Conservation (phyloP, 2,113 vertebrate genomes). For the Rhipidura dahli region DNA sequence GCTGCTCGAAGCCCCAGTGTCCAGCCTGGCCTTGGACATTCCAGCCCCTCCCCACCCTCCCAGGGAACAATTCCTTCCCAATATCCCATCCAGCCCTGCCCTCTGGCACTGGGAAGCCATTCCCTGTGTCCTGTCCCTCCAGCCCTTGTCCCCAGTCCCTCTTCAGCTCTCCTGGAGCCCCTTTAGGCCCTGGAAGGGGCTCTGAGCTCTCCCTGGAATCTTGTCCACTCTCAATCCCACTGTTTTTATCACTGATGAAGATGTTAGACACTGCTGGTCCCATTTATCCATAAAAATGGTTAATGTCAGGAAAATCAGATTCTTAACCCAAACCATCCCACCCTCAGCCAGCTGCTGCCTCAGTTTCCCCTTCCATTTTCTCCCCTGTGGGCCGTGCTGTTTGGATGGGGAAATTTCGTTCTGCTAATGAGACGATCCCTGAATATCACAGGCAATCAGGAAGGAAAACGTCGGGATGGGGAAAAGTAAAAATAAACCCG, state of each 20-base stretch:
- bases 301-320: neutral
- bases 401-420: neutral
- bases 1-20: neutral
- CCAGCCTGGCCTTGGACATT: neutral
- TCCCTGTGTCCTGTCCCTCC: neutral
- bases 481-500: slow-evolving; percentile 8
- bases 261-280: neutral
- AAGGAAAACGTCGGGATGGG: slow-evolving; percentile 22
- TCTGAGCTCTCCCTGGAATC: neutral
- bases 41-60: accelerated
- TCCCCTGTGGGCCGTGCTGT: neutral
- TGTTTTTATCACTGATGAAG: neutral
- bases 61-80: neutral
- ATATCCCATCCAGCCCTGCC: neutral
- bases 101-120: neutral
- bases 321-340: neutral
- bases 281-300: neutral
- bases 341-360: neutral
- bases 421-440: neutral
- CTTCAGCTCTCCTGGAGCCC: neutral
- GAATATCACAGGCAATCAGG: slow-evolving; percentile 17
- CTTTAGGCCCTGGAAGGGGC: accelerated
- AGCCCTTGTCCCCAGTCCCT: neutral
- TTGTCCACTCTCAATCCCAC: neutral
- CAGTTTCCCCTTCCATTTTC: neutral